Base-by-base conservation (phyloP, 2,113 vertebrate species). In the Gymnogyps californianus region DNA sequence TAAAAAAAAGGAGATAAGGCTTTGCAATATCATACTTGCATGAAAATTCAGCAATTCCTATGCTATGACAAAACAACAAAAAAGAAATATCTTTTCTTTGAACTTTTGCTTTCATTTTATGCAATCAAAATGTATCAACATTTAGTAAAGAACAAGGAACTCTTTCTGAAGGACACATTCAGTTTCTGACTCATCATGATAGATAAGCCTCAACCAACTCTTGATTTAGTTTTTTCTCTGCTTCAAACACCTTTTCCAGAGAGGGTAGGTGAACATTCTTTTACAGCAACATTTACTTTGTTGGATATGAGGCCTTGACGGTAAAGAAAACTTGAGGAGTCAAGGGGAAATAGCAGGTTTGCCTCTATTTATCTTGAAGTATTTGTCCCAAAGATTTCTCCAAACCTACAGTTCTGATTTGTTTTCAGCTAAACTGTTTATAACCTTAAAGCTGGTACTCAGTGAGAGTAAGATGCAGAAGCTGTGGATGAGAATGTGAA, bases 1-100 rank as follows among this genome's bases (percentile, higher is more conserved):
- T 36, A 59, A 71, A 95, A 95, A 67, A 93, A 8, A 89, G 29
- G 7, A 88, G 49, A 67, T 40, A 44, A 95, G n/a, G 29, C 38
- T 85, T 83, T 81, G 29, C 25, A 40, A 31, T 78, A 94, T 76
- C 77, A 64, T 9, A 21, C 67, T 85, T 96, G 91, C 70, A 80
- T 87, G 61, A 95, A 92, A 96, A 86, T 83, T 89, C 54, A 96
- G 18, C 36, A 92, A 61, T 83, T 72, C 71, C 44, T 57, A 11
- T 86, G 10, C 21, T 83, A 62, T 72, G 42, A 78, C 25, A 91
- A 90, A 83, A 93, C 28, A 83, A 74, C 22, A 71, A 82, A 72
- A 82, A 71, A 62, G 7, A 67, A 82, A 49, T 67, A 13, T 24
- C 0, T 65, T 78, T 71, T 70, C 77, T 96, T 84, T 90, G 69